phyloP scores from a whole-genome alignment of 2,888 invertebrate species.

The Cordilura impudica region DNA sequence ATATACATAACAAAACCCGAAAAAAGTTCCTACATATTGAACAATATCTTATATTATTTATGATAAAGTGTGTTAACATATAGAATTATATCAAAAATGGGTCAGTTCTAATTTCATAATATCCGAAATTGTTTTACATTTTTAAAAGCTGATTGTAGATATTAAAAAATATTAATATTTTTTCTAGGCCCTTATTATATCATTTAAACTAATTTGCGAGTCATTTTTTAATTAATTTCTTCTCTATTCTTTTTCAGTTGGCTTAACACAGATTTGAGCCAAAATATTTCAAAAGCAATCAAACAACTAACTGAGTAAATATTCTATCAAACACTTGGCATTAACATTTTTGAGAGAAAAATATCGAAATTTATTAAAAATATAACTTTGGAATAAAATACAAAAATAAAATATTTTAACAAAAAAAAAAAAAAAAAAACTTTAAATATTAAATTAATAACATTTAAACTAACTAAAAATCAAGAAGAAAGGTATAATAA shows the following conservation, averaged over 20 bases:
- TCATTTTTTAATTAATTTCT: background rate
- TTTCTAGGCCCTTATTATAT: background rate
- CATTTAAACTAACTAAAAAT: constrained; percentile 44
- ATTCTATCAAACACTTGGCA: constrained; percentile 50
- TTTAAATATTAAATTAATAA: constrained; percentile 44
- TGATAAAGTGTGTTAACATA: too few species aligned
- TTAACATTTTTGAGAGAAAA: constrained; percentile 41
- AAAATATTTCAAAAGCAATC: constrained; percentile 38
- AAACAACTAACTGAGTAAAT: constrained; percentile 32
- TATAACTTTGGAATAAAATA: constrained; percentile 18
- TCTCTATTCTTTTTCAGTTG: constrained; percentile 44
- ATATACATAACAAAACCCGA: too few species aligned
- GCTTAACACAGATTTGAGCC: constrained; percentile 8
- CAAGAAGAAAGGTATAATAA: constrained; percentile 73
- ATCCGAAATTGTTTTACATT: too few species aligned
- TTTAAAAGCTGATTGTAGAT: too few species aligned
- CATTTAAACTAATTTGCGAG: background rate
- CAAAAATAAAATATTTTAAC: constrained; percentile 37
- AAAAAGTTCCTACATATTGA: too few species aligned
- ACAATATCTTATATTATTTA: too few species aligned
- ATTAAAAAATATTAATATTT: too few species aligned
- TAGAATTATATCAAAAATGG: too few species aligned
- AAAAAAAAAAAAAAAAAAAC: constrained; percentile 30
- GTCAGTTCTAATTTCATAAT: too few species aligned
- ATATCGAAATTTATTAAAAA: constrained; percentile 37